These are phyloP conservation scores for Ganaspis sp. DNA, from an alignment of 1,140 invertebrate genomes.

Conservation along the genomic window DNA sequence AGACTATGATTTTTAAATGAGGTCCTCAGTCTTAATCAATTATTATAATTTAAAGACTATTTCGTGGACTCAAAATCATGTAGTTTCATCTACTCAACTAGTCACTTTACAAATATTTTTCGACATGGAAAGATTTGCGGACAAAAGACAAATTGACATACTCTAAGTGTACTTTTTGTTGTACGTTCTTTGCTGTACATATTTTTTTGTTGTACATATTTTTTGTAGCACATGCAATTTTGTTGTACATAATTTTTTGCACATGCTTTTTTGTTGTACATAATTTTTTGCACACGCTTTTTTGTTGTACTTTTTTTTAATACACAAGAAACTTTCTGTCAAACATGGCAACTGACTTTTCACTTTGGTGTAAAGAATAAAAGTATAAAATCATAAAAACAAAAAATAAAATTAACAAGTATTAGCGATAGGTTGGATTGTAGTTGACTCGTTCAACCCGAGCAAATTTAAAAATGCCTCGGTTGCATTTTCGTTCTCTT, in stretches of 20 bases:
- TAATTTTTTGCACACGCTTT: no score
- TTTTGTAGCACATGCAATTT: no score
- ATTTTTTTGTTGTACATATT: no score
- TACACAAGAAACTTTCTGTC: no score
- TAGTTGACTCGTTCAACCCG: constrained; percentile 49
- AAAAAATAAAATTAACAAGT: not conserved
- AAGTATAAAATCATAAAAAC: not conserved
- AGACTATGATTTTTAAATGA: not conserved
- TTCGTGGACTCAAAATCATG: not conserved
- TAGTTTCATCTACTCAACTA: constrained; percentile 30
- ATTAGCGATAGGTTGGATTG: constrained; percentile 35
- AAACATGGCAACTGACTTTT: constrained; percentile 46
- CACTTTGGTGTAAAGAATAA: not conserved
- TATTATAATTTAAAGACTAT: constrained; percentile 19
- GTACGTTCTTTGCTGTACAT: no score
- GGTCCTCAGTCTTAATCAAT: constrained; percentile 16
- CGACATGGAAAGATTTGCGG: no score
- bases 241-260: no score
- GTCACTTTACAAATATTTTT: not conserved
- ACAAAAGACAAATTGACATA: no score
- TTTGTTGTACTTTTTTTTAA: no score
- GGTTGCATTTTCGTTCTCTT: constrained; percentile 42
- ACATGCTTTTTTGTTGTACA: no score
- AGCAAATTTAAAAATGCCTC: constrained; percentile 60
- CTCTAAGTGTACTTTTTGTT: no score